phyloP scores from a whole-genome alignment of 2,113 vertebrate genomes.

The Petroica traversi region DNA sequence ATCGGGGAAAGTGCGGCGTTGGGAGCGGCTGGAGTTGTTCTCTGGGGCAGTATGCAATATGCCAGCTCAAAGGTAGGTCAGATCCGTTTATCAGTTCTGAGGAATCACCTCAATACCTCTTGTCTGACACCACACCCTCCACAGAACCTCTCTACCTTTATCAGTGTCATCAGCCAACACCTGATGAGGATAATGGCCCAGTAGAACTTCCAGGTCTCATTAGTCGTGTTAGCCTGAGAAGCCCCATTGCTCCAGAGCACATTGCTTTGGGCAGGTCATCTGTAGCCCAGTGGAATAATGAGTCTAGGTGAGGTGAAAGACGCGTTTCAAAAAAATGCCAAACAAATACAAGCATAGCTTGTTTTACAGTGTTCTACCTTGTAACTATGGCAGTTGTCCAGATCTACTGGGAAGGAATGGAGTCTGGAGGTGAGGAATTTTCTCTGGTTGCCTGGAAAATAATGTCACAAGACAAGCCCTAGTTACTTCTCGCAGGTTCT shows the following conservation, averaged over 20 bases:
- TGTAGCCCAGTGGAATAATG: background rate
- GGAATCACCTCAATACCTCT: background rate
- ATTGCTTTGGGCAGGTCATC: background rate
- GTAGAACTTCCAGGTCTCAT: background rate
- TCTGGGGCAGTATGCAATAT: slow-evolving; percentile 82
- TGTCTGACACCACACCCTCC: background rate
- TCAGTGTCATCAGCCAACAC: background rate
- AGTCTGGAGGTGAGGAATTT: background rate
- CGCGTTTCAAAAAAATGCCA: background rate
- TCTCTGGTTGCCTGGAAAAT: background rate
- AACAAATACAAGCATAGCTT: background rate
- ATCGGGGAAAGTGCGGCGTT: slow-evolving; percentile 88
- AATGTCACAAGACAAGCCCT: background rate
- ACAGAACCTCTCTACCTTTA: background rate
- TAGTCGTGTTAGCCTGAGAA: background rate
- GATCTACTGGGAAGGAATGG: background rate
- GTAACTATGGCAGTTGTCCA: background rate
- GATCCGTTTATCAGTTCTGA: background rate
- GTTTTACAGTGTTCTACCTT: background rate
- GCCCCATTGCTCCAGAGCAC: background rate
- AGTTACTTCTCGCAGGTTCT: background rate
- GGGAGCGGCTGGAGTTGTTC: slow-evolving; percentile 87
- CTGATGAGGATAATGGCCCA: background rate
- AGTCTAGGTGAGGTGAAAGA: background rate
- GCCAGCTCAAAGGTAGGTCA: slow-evolving; percentile 65